Evolutionary conservation across 2,888 invertebrate genomes (phyloP), one percentile per base, ranked within the genome.

Genomic region (Netelia melanura): DNA sequence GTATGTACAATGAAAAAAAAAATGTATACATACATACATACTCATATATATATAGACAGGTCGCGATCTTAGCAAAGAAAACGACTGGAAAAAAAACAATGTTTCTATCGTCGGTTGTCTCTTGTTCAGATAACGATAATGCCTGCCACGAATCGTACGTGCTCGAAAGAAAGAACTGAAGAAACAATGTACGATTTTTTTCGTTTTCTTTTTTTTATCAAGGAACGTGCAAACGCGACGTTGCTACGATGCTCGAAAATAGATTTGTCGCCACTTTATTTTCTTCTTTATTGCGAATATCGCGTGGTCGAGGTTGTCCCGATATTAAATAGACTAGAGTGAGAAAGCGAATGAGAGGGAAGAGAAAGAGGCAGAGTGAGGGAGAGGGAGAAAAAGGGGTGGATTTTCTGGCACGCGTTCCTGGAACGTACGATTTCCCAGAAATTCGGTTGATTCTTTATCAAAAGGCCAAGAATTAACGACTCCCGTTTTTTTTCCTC

Each of bases 81-180:
- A 21, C 6, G 44, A 44, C 14, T 17, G 21, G n/a, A 61, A 43
- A 74, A 77, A 17, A 72, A 77, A 77, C 30, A 71, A 21, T 70
- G 44, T 56, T 48, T 54, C 48, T 64, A 83, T 62, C 56, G 61
- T 70, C 79, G 75, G 30, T 65, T 70, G 81, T 81, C 64, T 75
- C 48, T 70, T 64, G 74, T 75, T 79, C 62, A 58, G 79, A 79
- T 83, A 83, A 79, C 75, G 83, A 83, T 65, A 75, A 79, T 75
- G 62, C 64, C 64, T 83, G 56, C 56, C 11, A 52, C 56, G 79
- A 75, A 70, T 70, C 56, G 43, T 70, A 70, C 58, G 61, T 61
- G 58, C 62, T 74, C 68, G 72, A 65, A 54, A 44, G 25, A 74
- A 54, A 43, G 52, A 68, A 14, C 56, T 38, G 58, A 9, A 30